Base-by-base conservation (phyloP, 2,113 vertebrate species). In the Callaeas wilsoni region DNA sequence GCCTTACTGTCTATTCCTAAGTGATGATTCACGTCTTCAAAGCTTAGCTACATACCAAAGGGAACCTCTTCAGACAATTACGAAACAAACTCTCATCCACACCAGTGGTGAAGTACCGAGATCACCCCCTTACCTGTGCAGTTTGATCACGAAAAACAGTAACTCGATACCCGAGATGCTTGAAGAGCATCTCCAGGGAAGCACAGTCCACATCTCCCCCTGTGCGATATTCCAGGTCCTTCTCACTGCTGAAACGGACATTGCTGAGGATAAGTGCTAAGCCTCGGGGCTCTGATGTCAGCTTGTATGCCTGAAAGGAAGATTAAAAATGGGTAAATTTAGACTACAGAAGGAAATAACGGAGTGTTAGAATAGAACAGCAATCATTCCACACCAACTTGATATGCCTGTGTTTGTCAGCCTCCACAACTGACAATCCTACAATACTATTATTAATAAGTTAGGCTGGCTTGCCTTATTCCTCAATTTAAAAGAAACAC, bases 201-300 rank as follows among this genome's bases (percentile, higher is more conserved):
- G 96, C 97, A 19, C 98, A 98, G 86, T 99, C 99, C 93, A 99
- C 99, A 29, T 99, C 98, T 6, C 99, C 99, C 13, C 99, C 99
- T 12, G 98, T 96, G 12, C 99, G 98, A 26, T 98, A 97, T 53
- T 99, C 99, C 84, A 99, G 97, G 35, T 99, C 99, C 29, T 98
- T 97, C 69, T 98, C 95, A 4, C 97, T 93, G 57, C 98, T 98
- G 96, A 99, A 99, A 60, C 60, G 97, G 91, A 99, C 97, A 1
- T 99, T 99, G 94, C 99, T 99, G 91, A 99, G 98, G 77, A 99
- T 98, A 91, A 99, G 94, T 4, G 98, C 99, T 49, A 98, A 95
- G 59, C 99, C 99, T 23, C 99, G 98, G 4, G 99, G 99, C 41
- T 96, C 96, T 13, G 99, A 99, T 44, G 79, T 91, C 98, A 99